phyloP scores from a whole-genome alignment of 2,113 vertebrate genomes.

The Octodon degus region DNA sequence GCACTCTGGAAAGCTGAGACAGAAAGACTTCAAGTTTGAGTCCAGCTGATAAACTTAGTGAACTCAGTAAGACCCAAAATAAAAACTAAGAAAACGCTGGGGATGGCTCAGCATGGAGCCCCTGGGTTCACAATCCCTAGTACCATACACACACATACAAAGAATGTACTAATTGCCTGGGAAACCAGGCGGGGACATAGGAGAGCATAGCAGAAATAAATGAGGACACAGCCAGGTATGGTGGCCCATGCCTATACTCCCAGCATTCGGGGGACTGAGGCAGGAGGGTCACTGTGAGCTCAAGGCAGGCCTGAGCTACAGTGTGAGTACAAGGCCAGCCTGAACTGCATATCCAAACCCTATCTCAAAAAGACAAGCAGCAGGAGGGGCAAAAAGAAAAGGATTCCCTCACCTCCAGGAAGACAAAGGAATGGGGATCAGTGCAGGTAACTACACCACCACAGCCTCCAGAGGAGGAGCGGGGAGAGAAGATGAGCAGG shows the following conservation, averaged over 20 bases:
- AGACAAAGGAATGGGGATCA: not conserved
- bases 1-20: not conserved
- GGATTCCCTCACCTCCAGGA: not conserved
- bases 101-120: not conserved
- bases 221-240: not conserved
- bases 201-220: not conserved
- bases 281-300: not conserved
- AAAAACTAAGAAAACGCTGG: not conserved
- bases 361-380: not conserved
- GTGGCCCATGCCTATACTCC: not conserved
- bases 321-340: not conserved
- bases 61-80: not conserved
- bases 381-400: not conserved
- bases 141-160: not conserved
- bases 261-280: not conserved
- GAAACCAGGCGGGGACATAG: not conserved
- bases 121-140: not conserved
- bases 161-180: not conserved
- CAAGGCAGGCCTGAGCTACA: not conserved
- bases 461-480: not conserved
- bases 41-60: not conserved
- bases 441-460: not conserved
- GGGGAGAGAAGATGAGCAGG: not conserved
- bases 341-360: not conserved
- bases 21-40: not conserved